Evolutionary conservation across 1,140 invertebrate genomes (phyloP), one percentile per base, ranked within the genome.

Genomic region (Trichonephila clavata): DNA sequence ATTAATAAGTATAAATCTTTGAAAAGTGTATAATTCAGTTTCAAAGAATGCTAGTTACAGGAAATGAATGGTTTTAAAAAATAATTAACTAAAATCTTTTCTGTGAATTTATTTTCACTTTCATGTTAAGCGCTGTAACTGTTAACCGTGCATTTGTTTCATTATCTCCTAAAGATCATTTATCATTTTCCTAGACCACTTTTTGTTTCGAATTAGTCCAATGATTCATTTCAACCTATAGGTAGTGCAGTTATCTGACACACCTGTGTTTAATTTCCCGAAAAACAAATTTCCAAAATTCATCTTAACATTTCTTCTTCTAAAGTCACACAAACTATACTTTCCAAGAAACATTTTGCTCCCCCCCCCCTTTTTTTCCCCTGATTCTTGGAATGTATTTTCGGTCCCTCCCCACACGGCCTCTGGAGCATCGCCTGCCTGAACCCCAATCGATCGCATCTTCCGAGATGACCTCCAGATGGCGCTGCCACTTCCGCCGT

Each of bases 301-400:
- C 71, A 27, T 16, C 71, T 32, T 14, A 77, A 77, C 14, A 77
- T 77, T 77, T 77, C 32, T 32, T 32, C 71, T 27, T 32, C n/a
- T 83, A 43, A 50, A 43, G 81, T 83, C 81, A 57, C 43, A 50
- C 21, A 18, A 24, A n/a, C 43, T 83, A 18, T 59, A 59, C 43
- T 77, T 63, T 77, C 68, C 27, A 20, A 39, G 71, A 77, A 77
- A 27, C 27, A 24, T 83, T 20, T 57, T 14, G 57, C 57, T 57
- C 43, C 20, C 57, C 57, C 57, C 77, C 32, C 24, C n/a, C 21
- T 14, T n/a, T 24, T 83, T 57, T 43, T 18, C 59, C 59, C 50
- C 77, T 27, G 32, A 81, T 50, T 50, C 81, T 50, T 1, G 81
- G 81, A 83, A 57, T 83, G 39, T n/a, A 57, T 83, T 83, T n/a